A percentile compares a stretch with the other conserved stretches of the same genome.
phyloP scores from a whole-genome alignment of 2,888 invertebrate genomes.

The Lysandra bellargus region DNA sequence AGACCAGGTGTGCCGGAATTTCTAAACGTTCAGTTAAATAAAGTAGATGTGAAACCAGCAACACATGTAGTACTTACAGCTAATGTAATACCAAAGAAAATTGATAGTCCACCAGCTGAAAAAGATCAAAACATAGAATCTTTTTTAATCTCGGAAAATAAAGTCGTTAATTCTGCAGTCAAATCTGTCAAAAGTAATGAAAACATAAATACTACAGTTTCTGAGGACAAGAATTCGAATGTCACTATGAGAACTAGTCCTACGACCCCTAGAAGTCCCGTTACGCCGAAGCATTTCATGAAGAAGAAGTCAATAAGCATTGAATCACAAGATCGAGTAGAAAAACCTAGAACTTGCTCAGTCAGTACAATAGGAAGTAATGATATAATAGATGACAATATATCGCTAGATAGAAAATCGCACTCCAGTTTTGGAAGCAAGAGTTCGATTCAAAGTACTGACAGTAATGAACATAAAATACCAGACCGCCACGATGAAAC shows the following conservation, averaged over 20 bases:
- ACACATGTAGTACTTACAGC: conserved; percentile 84
- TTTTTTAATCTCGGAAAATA: conserved; percentile 53
- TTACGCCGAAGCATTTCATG: conserved; percentile 72
- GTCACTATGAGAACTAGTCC: conserved; percentile 34
- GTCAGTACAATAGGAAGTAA: conserved; percentile 69
- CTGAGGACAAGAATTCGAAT: conserved; percentile 50
- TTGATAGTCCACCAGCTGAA: conserved; percentile 61
- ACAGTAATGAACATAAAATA: conserved; percentile 67
- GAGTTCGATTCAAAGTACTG: conserved; percentile 72
- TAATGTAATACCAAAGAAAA: conserved; percentile 77
- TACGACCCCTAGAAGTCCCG: conserved; percentile 60
- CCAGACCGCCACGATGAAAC: conserved; percentile 70
- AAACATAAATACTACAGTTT: conserved; percentile 49
- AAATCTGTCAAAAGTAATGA: conserved; percentile 57
- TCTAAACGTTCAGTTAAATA: conserved; percentile 85
- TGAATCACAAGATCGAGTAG: conserved; percentile 71
- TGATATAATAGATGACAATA: conserved; percentile 71
- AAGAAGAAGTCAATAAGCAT: conserved; percentile 80
- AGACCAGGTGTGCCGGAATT: conserved; percentile 83
- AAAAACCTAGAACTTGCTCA: conserved; percentile 66
- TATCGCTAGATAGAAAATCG: conserved; percentile 72
- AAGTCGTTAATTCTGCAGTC: conserved; percentile 51
- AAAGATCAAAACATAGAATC: conserved; percentile 59
- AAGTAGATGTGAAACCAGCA: conserved; percentile 82
- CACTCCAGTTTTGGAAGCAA: conserved; percentile 76